Evolutionary conservation across 2,888 invertebrate species (phyloP), one percentile per base, ranked within the genome.

Genomic region (Leucozona laternaria): DNA sequence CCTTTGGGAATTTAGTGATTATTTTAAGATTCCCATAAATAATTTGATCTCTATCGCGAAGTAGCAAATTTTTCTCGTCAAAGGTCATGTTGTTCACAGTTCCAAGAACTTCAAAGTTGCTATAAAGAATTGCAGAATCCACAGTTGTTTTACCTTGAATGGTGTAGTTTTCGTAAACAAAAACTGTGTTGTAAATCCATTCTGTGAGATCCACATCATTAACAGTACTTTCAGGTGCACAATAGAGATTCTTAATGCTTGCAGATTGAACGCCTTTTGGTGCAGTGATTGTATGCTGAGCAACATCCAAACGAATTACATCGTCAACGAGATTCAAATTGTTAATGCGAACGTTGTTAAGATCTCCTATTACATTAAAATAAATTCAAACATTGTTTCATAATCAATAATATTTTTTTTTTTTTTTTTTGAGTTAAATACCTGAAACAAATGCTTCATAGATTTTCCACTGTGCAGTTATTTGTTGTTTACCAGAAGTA

Each of bases 241-340:
- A 89, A 64, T 90, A 89, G 2, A 95, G 89, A 76, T 92, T 90
- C 34, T 91, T 89, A 0, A 93, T 91, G 20, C 88, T 88, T n/a
- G 94, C 89, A 71, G 91, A 90, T 7, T 90, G 62, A 43, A 94
- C 90, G 48, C 64, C 89, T 90, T 94, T 94, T 2, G 89, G 89
- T 4, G 93, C 93, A 1, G 92, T 93, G 1, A 94, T 90, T 4
- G 91, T 89, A 89, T 93, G 94, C 25, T 73, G 48, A 20, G 89
- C 70, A 0, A 81, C 81, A 84, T 93, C 93, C 64, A 91, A 91
- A 55, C 93, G 92, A 87, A 94, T 91, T 20, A 95, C 91, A 88
- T 95, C 95, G 10, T 91, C 91, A 15, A 91, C 89, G 31, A 95
- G 90, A 90, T 94, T 92, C 57, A 94, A 89, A 81, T 92, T 90